Evolutionary conservation across 2,113 vertebrate species (phyloP).

Genomic region (Epinephelus fuscoguttatus): DNA sequence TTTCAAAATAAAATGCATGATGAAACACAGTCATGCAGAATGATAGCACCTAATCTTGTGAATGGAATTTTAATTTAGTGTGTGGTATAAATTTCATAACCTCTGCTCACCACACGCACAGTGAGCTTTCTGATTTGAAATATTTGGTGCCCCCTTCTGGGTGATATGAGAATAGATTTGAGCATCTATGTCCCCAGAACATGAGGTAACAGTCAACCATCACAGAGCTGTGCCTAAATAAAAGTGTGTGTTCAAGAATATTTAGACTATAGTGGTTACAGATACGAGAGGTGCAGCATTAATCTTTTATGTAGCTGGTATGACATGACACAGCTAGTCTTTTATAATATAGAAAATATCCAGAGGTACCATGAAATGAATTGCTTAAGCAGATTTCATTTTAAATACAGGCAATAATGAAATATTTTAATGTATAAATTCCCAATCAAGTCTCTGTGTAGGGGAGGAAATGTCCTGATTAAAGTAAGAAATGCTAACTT

Average conservation of each 20-base stretch:
- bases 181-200: background rate
- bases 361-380: background rate
- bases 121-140: background rate
- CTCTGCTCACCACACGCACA: background rate
- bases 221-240: too few relatives aligned
- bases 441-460: background rate
- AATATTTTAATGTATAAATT: background rate
- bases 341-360: background rate
- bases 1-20: background rate
- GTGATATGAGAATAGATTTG: background rate
- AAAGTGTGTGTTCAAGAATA: background rate
- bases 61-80: background rate
- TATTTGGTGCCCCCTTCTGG: constrained; percentile 23
- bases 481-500: background rate
- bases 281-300: background rate
- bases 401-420: too few relatives aligned
- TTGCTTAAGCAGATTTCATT: background rate
- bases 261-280: background rate
- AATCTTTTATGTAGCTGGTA: background rate
- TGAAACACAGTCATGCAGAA: background rate
- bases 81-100: background rate
- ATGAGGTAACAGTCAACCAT: too few relatives aligned
- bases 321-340: background rate
- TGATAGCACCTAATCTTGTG: background rate
- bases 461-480: background rate